Conservation (phyloP, 1,140 invertebrate species). For the Melipona quadrifasciata region DNA sequence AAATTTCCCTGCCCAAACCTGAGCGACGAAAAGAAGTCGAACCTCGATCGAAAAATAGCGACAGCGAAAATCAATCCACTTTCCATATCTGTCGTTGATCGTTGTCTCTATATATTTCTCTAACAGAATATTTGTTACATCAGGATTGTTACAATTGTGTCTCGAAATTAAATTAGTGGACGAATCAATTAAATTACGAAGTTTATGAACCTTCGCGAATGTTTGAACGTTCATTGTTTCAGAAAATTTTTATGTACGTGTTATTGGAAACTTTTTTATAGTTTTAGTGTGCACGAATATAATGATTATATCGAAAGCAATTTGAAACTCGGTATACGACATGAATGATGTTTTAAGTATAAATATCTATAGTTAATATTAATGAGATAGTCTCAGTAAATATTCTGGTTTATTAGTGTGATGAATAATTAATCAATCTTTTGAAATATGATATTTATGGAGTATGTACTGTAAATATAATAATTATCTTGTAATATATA, state of each 20-base stretch:
- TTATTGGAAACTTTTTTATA: fast-evolving
- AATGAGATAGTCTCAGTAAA: not conserved
- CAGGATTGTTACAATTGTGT: not conserved
- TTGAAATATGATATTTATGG: no score
- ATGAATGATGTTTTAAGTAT: not conserved
- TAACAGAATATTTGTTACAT: not conserved
- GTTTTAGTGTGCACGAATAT: not conserved
- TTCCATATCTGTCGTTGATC: no score
- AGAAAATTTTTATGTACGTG: fast-evolving
- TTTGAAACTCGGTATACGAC: not conserved
- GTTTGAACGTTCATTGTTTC: not conserved
- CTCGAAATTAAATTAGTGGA: not conserved
- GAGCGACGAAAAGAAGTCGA: not conserved
- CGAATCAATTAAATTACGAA: no score
- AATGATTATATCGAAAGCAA: not conserved
- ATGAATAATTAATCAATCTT: not conserved
- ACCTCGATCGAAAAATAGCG: no score
- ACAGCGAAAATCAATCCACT: not conserved
- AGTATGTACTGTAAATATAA: not conserved
- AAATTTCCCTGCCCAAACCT: not conserved
- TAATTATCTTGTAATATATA: fast-evolving
- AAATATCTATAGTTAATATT: not conserved
- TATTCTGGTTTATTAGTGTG: not conserved
- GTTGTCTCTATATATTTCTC: no score
- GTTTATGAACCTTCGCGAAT: no score